Conservation (phyloP, 1,140 invertebrate genomes). For the Cryptotermes secundus region DNA sequence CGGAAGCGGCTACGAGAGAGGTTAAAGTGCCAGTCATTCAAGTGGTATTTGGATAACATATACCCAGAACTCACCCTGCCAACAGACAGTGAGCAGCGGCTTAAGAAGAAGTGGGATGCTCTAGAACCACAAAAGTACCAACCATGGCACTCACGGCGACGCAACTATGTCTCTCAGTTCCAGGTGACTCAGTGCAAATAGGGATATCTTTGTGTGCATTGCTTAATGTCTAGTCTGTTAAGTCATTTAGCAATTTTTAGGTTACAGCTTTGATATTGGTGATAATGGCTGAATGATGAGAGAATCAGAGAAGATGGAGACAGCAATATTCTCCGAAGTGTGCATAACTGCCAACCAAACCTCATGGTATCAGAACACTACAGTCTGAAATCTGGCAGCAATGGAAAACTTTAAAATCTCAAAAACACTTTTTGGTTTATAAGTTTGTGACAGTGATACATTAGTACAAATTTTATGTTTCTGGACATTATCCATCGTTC, state of each 20-base stretch:
- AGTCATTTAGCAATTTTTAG: not conserved
- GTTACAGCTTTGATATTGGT: not conserved
- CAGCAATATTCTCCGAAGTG: too few species aligned
- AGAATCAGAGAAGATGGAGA: not conserved
- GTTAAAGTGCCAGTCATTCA: constrained; percentile 82
- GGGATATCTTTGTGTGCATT: too few species aligned
- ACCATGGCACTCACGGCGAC: constrained; percentile 76
- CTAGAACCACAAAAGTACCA: constrained; percentile 66
- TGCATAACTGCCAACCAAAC: too few species aligned
- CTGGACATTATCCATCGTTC: too few species aligned
- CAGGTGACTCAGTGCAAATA: constrained; percentile 42
- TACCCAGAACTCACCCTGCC: constrained; percentile 79
- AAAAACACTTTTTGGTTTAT: too few species aligned
- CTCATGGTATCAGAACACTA: too few species aligned
- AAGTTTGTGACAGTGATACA: too few species aligned
- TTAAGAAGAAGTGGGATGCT: constrained; percentile 62
- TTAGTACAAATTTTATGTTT: too few species aligned
- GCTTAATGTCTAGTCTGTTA: not conserved
- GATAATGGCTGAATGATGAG: not conserved
- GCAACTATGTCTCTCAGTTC: constrained; percentile 72
- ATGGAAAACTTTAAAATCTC: too few species aligned
- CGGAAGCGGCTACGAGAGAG: constrained; percentile 66
- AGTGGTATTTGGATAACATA: constrained; percentile 92
- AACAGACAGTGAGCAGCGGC: constrained; percentile 55
- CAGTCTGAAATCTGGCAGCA: too few species aligned